Evolutionary conservation across 2,888 invertebrate genomes (phyloP).

Genomic region (Heteropelma amictum): DNA sequence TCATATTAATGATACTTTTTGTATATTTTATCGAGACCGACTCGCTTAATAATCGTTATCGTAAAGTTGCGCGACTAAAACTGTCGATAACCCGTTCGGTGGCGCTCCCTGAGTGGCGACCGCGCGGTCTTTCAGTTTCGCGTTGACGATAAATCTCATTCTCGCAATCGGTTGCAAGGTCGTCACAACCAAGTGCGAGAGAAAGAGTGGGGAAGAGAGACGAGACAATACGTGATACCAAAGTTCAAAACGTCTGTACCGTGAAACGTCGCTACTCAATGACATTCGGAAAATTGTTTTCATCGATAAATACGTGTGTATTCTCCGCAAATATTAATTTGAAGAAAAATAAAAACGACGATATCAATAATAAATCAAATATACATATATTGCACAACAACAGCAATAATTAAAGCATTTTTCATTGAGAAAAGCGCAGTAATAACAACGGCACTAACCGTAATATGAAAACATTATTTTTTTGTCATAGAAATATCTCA

Average conservation of each 20-base stretch:
- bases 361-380: too few species aligned
- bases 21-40: neutral
- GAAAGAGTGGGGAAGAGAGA: conserved; percentile 5
- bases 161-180: conserved; percentile 50
- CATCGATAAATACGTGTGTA: too few species aligned
- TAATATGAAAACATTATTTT: too few species aligned
- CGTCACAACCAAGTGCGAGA: neutral
- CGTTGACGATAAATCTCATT: conserved; percentile 38
- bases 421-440: too few species aligned
- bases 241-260: conserved; percentile 35
- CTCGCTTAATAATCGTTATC: conserved; percentile 22
- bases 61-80: conserved; percentile 1
- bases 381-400: too few species aligned
- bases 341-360: too few species aligned
- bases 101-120: conserved; percentile 46
- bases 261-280: conserved; percentile 23
- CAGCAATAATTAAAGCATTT: too few species aligned
- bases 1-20: too few species aligned
- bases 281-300: too few species aligned
- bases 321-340: too few species aligned
- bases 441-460: too few species aligned
- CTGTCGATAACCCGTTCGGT: conserved; percentile 50
- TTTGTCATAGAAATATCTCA: too few species aligned
- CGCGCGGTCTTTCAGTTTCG: conserved; percentile 5
- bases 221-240: neutral